Evolutionary conservation across 37 sponge, comb jelly and placozoan genomes (phyloP), one percentile per base, ranked within the genome.

Genomic region (Aphrocallistes beatrix): DNA sequence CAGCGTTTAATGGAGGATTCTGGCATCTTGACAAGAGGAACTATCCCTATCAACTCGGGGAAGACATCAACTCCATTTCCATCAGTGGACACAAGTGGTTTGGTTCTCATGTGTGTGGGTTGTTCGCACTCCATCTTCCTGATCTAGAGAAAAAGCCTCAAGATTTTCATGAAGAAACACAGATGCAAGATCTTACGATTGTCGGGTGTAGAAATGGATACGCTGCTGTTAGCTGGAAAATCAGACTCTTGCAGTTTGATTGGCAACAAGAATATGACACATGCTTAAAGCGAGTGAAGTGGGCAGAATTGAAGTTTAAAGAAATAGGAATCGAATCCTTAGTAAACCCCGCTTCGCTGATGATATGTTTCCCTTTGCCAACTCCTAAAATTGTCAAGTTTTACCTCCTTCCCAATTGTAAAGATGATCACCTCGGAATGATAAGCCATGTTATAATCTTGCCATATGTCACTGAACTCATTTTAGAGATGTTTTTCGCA

Each of bases 231-330:
- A 60, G 75, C 75, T 60, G 75, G 75, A 60, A 13, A 60, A 60
- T 60, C 75, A 60, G 75, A 60, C 34, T 60, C 25, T 30, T 60
- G 75, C 75, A 60, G 75, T 60, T 60, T 13, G 75, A 60, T 13
- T 60, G 75, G 75, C 75, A 60, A 13, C 17, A 13, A 30, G 75
- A 60, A 30, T 60, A 60, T 30, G 34, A 60, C 75, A 13, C 34
- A 6, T 60, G 75, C n/a, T 30, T 25, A 30, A 30, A 60, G 75
- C 10, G 75, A 13, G 17, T 60, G 25, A 60, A 13, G 21, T 1
- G n/a, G 32, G 34, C n/a, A 13, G 75, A 19, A 13, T 47, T 6
- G n/a, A 60, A 6, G 21, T 28, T 60, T 30, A 13, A 1, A 60
- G 34, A 60, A 28, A 3, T 60, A 30, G 75, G 34, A 21, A 13